These are phyloP conservation scores for Monochamus saltuarius DNA, from an alignment of 1,140 invertebrate species.

Conservation along the genomic window DNA sequence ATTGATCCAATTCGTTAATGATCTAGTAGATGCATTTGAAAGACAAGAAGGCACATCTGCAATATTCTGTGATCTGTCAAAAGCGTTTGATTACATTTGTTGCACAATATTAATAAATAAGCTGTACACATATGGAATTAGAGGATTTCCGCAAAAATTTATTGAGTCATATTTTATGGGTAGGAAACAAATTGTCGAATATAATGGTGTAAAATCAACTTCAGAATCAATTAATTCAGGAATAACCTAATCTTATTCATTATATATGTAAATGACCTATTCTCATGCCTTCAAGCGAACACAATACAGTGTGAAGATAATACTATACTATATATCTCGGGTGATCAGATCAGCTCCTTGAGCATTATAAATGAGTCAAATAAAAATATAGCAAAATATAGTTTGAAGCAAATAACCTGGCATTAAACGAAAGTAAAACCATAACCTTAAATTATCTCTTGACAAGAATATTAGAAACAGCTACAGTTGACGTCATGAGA, in stretches of 20 bases:
- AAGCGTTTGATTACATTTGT: slow-evolving; percentile 5
- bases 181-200: neutral
- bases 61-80: slow-evolving; percentile 9
- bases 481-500: no score
- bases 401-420: no score
- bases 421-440: no score
- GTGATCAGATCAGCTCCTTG: no score
- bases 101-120: neutral
- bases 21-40: slow-evolving; percentile 9
- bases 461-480: no score
- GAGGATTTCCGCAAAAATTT: neutral
- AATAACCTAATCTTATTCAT: neutral
- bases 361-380: no score
- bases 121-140: slow-evolving; percentile 2
- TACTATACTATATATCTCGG: neutral
- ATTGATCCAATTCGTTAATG: slow-evolving; percentile 3
- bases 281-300: neutral
- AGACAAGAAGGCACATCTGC: neutral
- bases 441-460: no score
- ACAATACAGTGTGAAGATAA: neutral
- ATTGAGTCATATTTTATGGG: slow-evolving; percentile 3
- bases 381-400: no score
- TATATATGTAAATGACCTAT: slow-evolving; percentile 1
- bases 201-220: slow-evolving; percentile 1
- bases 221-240: neutral